Base-by-base conservation (phyloP, 2,113 vertebrate genomes). In the Proteles cristata region DNA sequence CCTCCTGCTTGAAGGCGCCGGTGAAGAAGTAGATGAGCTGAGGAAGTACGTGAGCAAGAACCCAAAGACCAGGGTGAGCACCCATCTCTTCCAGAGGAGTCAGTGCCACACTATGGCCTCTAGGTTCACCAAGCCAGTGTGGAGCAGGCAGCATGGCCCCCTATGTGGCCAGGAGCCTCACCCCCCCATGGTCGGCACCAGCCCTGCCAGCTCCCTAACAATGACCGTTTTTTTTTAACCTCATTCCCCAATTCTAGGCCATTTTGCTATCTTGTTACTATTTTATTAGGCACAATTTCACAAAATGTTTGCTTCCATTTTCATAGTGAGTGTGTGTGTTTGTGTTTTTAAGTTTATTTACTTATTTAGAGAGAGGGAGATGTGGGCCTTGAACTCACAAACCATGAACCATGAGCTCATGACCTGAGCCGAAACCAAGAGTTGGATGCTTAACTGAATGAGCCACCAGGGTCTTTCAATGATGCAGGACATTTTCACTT, bases 41-140 rank as follows among this genome's bases (percentile, higher is more conserved):
- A 99, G 99, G 96, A 99, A 99, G 97, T 99, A 99, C 96, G 99
- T 99, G 53, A 99, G 99, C 55, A 99, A 99, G 53, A 99, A 98
- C 55, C 99, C 99, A 93, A 99, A 99, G n/a, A 99, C 99, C 23
- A 99, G 98, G 73, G 99, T 99, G 73, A 99, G 99, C 25, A 99
- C 99, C 99, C 99, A 99, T 48, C 99, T 99, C 98, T 99, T 99
- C 93, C 99, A 98, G 97, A 99, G 98, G 73, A 99, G 98, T 95
- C 99, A 98, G 96, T 99, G 99, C 96, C 99, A 99, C 98, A 99
- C 98, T 99, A 99, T 99, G 96, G 98, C 99, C 97, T 98, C 98
- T 61, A 98, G 77, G 95, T 99, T 98, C 98, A 98, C 98, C 96
- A 98, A 98, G 31, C 98, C 98, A 94, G 93, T 88, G 77, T 66